Conservation (phyloP, 2,888 invertebrate species). For the Hydraecia micacea region DNA sequence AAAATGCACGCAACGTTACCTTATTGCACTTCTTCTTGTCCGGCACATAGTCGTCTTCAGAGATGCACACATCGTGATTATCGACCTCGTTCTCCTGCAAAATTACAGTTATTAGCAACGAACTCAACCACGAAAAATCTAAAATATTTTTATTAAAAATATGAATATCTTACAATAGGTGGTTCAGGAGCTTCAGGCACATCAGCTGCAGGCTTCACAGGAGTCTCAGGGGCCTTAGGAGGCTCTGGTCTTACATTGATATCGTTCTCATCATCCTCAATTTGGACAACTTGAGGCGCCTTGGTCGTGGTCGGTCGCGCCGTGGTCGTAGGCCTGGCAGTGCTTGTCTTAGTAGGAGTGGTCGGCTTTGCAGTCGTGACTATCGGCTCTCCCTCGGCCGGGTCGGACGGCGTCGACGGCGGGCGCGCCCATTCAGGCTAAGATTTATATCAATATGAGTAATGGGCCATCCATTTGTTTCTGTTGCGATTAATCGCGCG, state of each 20-base stretch:
- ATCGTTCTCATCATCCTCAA: conserved; percentile 68
- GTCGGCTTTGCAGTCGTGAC: conserved; percentile 71
- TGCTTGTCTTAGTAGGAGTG: conserved; percentile 66
- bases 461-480: conserved; percentile 72
- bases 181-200: conserved; percentile 70
- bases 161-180: conserved; percentile 71
- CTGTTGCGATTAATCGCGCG: conserved; percentile 71
- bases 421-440: conserved; percentile 96
- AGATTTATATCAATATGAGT: conserved; percentile 75
- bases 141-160: neutral
- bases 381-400: conserved; percentile 86
- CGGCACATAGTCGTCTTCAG: conserved; percentile 81
- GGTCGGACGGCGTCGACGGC: conserved; percentile 92
- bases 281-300: conserved; percentile 38
- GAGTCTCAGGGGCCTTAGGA: conserved; percentile 67
- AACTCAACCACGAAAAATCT: neutral
- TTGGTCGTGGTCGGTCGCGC: conserved; percentile 53
- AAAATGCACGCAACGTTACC: conserved; percentile 61
- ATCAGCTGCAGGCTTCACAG: conserved; percentile 55
- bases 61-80: conserved; percentile 80
- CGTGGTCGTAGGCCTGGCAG: conserved; percentile 67
- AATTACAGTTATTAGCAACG: conserved; percentile 14
- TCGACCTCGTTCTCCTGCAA: conserved; percentile 86
- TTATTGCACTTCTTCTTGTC: conserved; percentile 86
- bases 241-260: conserved; percentile 66